A percentile compares a stretch with the other conserved stretches of the same genome.
These are phyloP conservation scores for Theodoxus fluviatilis DNA, from an alignment of 2,888 invertebrate species.

Conservation along the genomic window DNA sequence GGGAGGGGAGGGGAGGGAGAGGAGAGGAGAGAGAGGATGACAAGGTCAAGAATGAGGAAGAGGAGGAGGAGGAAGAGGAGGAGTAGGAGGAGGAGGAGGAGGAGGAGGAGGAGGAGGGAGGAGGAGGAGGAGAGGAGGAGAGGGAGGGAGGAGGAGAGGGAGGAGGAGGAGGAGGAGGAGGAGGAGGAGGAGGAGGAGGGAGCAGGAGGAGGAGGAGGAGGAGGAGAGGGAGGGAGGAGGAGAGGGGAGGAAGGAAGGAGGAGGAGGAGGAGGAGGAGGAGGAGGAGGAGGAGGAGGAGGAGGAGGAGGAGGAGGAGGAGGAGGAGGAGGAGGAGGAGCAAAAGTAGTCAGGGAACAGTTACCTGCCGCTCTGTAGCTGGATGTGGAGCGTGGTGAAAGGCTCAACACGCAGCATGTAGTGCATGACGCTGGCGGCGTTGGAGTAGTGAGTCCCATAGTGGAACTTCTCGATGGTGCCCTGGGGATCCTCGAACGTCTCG, in stretches of 20 bases:
- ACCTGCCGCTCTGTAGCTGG: conserved; percentile 69
- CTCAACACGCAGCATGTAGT: conserved; percentile 68
- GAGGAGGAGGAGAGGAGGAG: background rate
- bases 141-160: background rate
- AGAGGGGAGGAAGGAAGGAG: background rate
- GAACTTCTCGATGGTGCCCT: conserved; percentile 66
- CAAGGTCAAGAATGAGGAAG: background rate
- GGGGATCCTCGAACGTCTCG: conserved; percentile 66
- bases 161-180: background rate
- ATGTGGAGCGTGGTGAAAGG: conserved; percentile 68
- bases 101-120: background rate
- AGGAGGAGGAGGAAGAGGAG: background rate
- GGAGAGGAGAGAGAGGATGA: background rate
- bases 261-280: background rate
- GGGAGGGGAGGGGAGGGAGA: too few relatives aligned
- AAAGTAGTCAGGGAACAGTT: conserved; percentile 4
- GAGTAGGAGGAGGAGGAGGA: background rate
- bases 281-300: background rate
- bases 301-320: background rate
- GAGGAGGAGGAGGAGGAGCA: background rate
- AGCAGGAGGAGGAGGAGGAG: background rate
- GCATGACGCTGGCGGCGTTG: conserved; percentile 68
- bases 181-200: background rate
- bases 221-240: background rate
- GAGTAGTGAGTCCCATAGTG: conserved; percentile 69